Evolutionary conservation across 2,888 invertebrate genomes (phyloP), one percentile per base, ranked within the genome.

Genomic region (Machimus rusticus): DNA sequence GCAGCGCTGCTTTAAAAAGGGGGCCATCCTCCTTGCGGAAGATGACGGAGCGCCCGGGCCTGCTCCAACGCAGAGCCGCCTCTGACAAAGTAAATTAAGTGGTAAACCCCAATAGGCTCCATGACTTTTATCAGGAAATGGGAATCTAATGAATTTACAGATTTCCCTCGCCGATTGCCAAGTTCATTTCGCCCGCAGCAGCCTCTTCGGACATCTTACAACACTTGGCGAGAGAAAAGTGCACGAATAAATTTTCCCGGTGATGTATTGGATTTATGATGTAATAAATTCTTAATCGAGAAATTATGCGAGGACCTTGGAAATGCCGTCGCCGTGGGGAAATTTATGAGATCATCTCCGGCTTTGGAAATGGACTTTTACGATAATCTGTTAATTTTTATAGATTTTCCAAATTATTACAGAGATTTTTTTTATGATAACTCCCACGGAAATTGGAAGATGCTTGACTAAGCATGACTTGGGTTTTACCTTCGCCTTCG

Each of bases 41-140:
- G 39, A 37, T 78, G 79, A 78, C 78, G 31, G 51, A 46, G 9
- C 51, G 16, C 77, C 78, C 43, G 43, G 4, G 16, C 14, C 43
- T 79, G 79, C 37, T 37, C 79, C 51, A 79, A 2, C n/a, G 12
- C 31, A 31, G 37, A 14, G 46, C 31, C 23, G 34, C 19, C 37
- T n/a, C 31, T 55, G 79, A 79, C 51, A 79, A 79, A 79, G 79
- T 79, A 79, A 79, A 79, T 79, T 79, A 79, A 79, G 79, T 79
- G 79, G 51, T 46, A 79, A 79, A 79, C 79, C 79, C 51, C 79
- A 79, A 79, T 79, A 79, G 79, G 51, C 79, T 79, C 55, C 39
- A 79, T 79, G 79, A 51, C 79, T 79, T 79, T 79, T 79, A 79
- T 79, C 79, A 79, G 46, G 79, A 79, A 79, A 46, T 79, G 79